phyloP scores from a whole-genome alignment of 2,113 vertebrate genomes.

The Heterochromis multidens region DNA sequence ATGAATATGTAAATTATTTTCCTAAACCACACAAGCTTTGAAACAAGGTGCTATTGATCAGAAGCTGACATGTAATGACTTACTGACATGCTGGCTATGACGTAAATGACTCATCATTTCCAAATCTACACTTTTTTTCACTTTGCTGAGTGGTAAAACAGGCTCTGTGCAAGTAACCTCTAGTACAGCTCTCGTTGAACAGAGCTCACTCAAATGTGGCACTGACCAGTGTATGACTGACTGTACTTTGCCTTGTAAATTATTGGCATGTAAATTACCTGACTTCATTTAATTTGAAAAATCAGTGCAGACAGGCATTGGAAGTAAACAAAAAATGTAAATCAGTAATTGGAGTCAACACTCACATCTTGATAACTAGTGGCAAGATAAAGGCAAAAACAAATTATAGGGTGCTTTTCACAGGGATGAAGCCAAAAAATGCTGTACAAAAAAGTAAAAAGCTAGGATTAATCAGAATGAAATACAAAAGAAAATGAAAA shows the following conservation, averaged over 20 bases:
- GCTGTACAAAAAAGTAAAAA: background rate
- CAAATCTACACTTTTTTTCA: background rate
- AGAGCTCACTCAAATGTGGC: background rate
- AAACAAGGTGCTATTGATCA: constrained; percentile 48
- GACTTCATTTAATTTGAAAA: background rate
- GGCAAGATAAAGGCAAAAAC: background rate
- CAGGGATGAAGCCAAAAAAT: background rate
- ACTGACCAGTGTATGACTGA: too few species aligned
- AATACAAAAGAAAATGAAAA: background rate
- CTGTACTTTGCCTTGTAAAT: background rate
- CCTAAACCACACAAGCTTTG: constrained; percentile 19
- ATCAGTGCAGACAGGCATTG: background rate
- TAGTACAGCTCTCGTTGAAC: background rate
- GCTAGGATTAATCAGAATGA: background rate
- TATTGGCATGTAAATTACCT: background rate
- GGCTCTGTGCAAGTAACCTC: background rate
- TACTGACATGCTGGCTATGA: background rate
- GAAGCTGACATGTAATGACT: background rate
- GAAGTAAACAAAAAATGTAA: background rate
- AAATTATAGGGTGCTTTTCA: background rate
- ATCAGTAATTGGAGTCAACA: background rate
- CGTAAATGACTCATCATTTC: constrained; percentile 27
- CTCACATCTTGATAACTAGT: background rate
- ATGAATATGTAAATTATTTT: constrained; percentile 22
- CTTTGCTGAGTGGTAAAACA: background rate